These are phyloP conservation scores for Bufotes viridis DNA, from an alignment of 2,797 vertebrate species.

Conservation along the genomic window DNA sequence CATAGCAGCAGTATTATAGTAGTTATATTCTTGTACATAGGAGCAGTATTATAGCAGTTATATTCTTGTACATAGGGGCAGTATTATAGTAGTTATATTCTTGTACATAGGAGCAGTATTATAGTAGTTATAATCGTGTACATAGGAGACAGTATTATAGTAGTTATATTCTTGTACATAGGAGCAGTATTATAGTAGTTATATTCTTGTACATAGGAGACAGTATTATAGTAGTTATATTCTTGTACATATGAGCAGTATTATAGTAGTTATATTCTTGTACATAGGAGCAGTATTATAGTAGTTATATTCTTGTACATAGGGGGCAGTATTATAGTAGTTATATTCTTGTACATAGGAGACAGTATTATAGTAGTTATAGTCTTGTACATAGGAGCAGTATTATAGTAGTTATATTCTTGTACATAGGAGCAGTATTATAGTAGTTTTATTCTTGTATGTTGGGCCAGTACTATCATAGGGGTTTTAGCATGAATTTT, in stretches of 20 bases:
- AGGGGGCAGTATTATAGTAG: constrained; percentile 2
- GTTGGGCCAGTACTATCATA: not conserved
- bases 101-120: not conserved
- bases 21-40: not conserved
- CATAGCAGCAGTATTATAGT: too few species aligned
- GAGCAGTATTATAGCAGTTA: not conserved
- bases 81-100: constrained; percentile 1
- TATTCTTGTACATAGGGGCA: not conserved
- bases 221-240: constrained; percentile 8
- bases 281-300: constrained; percentile 2
- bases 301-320: constrained; percentile 10
- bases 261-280: constrained; percentile 11
- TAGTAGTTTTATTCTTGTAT: not conserved
- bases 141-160: not conserved
- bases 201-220: not conserved
- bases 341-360: not conserved
- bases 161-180: not conserved
- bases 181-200: not conserved
- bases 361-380: not conserved
- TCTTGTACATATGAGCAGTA: not conserved
- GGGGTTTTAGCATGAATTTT: not conserved
- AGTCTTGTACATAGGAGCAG: not conserved
- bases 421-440: not conserved
- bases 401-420: constrained; percentile 3
- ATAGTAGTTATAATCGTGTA: constrained; percentile 1